Evolutionary conservation across 2,113 vertebrate genomes (phyloP).

Genomic region (Tyrannus savana): DNA sequence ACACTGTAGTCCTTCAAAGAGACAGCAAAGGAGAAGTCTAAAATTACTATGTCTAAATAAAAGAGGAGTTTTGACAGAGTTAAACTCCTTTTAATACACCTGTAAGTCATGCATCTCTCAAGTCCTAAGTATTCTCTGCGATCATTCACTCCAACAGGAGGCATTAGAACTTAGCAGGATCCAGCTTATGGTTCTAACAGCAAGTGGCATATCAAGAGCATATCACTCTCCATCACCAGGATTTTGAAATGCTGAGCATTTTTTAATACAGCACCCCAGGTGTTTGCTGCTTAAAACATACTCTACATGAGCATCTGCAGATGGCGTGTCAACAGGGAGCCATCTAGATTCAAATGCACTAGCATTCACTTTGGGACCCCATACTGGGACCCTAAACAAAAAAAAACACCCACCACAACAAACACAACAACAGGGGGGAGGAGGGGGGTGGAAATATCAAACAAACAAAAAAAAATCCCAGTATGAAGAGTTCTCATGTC

Average conservation of each 20-base stretch:
- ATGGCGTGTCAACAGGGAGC: conserved; percentile 51
- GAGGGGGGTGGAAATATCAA: rapidly evolving
- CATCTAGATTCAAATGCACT: conserved; percentile 43
- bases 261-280: conserved; percentile 66
- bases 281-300: conserved; percentile 61
- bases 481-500: neutral
- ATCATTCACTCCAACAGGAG: conserved; percentile 45
- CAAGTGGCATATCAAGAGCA: conserved; percentile 45
- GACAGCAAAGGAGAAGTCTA: neutral
- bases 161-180: conserved; percentile 43
- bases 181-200: conserved; percentile 48
- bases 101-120: neutral
- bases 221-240: conserved; percentile 51
- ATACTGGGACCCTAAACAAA: neutral
- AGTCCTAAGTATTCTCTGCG: neutral
- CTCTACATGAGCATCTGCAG: conserved; percentile 59
- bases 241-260: conserved; percentile 63
- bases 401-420: neutral
- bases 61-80: neutral
- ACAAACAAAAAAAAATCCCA: neutral
- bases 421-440: neutral
- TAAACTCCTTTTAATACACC: conserved; percentile 24
- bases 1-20: neutral
- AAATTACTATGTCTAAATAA: neutral
- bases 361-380: conserved; percentile 15